phyloP scores from a whole-genome alignment of 2,113 vertebrate genomes.

The Malurus elegans region DNA sequence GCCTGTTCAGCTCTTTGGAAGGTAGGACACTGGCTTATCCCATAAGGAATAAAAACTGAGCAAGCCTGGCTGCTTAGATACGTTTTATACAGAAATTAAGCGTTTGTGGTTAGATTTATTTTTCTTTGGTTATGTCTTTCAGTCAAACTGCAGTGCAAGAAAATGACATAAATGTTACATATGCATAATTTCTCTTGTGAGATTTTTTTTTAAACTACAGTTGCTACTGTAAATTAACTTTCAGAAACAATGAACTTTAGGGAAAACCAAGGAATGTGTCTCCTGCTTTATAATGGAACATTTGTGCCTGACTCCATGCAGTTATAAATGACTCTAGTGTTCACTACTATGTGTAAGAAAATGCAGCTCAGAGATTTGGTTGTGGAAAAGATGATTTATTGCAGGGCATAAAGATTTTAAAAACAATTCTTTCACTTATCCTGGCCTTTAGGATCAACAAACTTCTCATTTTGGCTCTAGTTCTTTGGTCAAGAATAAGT shows the following conservation, averaged over 20 bases:
- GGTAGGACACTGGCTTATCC: neutral
- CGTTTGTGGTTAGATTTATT: slow-evolving; percentile 46
- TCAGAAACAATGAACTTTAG: slow-evolving; percentile 67
- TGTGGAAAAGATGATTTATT: slow-evolving; percentile 73
- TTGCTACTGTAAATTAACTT: slow-evolving; percentile 68
- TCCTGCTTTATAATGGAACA: slow-evolving; percentile 56
- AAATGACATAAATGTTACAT: slow-evolving; percentile 52
- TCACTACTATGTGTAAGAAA: slow-evolving; percentile 51
- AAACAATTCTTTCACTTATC: slow-evolving; percentile 60
- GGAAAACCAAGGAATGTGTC: slow-evolving; percentile 62
- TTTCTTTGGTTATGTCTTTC: slow-evolving; percentile 46
- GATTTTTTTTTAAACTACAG: slow-evolving; percentile 33
- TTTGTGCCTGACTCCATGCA: slow-evolving; percentile 63
- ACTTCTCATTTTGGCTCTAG: slow-evolving; percentile 29
- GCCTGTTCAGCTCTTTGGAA: neutral
- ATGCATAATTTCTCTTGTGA: slow-evolving; percentile 51
- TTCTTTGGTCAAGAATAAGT: slow-evolving; percentile 43
- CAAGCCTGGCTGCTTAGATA: neutral
- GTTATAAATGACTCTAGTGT: slow-evolving; percentile 71
- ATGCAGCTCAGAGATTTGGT: slow-evolving; percentile 54
- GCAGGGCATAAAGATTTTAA: slow-evolving; percentile 58
- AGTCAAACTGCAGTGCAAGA: slow-evolving; percentile 12
- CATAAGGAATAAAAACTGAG: neutral
- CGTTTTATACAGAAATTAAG: neutral
- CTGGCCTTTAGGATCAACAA: slow-evolving; percentile 62